Base-by-base conservation (phyloP, 2,113 vertebrate genomes). In the Raja brachyura region DNA sequence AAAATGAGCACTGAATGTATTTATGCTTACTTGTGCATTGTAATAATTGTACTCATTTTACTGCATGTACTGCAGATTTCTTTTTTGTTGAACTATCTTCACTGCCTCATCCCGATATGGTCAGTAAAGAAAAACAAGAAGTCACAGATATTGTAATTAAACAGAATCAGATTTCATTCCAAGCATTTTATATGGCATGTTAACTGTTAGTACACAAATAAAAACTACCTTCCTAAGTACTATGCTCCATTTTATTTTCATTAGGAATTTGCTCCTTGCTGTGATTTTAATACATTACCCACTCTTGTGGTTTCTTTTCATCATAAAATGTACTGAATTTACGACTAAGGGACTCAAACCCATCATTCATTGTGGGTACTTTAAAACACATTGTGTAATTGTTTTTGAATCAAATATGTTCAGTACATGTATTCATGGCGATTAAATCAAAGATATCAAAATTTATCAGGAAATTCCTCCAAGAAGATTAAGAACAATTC, bases 131-230 rank as follows among this genome's bases (percentile, higher is more conserved):
- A 73, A 92, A 92, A 33, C 63, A 94, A 94, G 94, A 95, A 94
- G 94, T 94, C 95, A 95, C 95, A 95, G 93, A 96, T 95, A 96
- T 94, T 95, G 95, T 95, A 95, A 96, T 94, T 95, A 95, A 95
- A 94, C 94, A 95, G 94, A 95, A 95, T 96, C 95, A 94, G 95
- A 96, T 96, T 95, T 95, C 95, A 94, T 95, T 96, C 94, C 94
- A 95, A 94, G 95, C 95, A 95, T 96, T 95, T 96, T 97, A 95
- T 96, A 94, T 95, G 86, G 95, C 94, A 95, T 93, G 94, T 96
- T 96, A 95, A 96, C 94, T 95, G 95, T 94, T 94, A 95, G 93
- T 95, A 96, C 94, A 92, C 94, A 95, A 96, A 96, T 96, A 96
- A 97, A 94, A 96, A 96, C 94, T 94, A 94, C 95, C 94, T 95